Conservation (phyloP, 1,140 invertebrate species). For the Grapholita molesta region DNA sequence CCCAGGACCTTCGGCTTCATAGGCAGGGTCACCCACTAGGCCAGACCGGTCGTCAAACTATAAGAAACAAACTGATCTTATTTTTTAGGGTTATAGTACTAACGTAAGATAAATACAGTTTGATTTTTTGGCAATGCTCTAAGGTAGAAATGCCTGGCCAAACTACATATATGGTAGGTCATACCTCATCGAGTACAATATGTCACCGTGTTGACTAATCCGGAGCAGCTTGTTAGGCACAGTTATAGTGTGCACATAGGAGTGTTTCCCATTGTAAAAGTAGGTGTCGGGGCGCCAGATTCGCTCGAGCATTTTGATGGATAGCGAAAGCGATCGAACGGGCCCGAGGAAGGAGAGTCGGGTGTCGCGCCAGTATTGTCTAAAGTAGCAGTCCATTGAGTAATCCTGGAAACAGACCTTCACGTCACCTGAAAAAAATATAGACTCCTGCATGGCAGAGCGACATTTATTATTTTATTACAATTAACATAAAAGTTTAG, state of each 20-base stretch:
- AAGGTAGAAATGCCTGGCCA: too few relatives aligned
- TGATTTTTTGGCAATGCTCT: too few relatives aligned
- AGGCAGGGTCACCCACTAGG: too few relatives aligned
- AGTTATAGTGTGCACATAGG: constrained; percentile 96
- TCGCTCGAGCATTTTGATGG: constrained; percentile 93
- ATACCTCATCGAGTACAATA: constrained; percentile 96
- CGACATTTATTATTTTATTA: too few relatives aligned
- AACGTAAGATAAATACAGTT: too few relatives aligned
- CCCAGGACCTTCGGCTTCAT: too few relatives aligned
- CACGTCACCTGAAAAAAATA: background rate
- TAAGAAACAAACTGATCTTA: too few relatives aligned
- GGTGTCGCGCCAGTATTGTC: constrained; percentile 92
- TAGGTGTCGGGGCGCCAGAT: constrained; percentile 98
- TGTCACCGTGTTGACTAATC: constrained; percentile 92
- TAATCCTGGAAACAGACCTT: constrained; percentile 85
- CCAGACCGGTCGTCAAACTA: too few relatives aligned
- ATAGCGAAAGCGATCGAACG: constrained; percentile 89
- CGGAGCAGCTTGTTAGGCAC: constrained; percentile 95
- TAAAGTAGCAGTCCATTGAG: constrained; percentile 98
- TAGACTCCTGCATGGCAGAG: too few relatives aligned
- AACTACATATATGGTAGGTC: background rate
- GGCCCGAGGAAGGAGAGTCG: constrained; percentile 90
- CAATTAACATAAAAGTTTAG: too few relatives aligned
- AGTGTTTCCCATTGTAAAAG: constrained; percentile 95
- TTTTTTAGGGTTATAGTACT: too few relatives aligned